Evolutionary conservation across 2,797 vertebrate species (phyloP).

Genomic region (Enteromius anoplus): DNA sequence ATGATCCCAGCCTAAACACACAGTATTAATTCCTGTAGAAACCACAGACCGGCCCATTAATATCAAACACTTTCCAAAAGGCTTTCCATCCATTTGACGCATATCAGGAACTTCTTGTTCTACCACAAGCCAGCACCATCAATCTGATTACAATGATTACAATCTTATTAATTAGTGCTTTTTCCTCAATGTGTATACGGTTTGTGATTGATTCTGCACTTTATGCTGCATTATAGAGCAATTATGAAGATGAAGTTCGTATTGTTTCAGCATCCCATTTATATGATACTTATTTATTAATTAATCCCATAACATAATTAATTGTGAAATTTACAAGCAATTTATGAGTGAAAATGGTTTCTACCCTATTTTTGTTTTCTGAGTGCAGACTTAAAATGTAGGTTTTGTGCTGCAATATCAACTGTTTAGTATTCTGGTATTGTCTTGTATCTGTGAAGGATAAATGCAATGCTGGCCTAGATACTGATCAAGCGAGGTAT

Average conservation of each 20-base stretch:
- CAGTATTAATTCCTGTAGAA: conserved; percentile 10
- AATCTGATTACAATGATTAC: conserved; percentile 65
- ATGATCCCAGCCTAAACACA: neutral
- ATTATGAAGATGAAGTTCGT: too few relatives aligned
- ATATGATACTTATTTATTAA: too few relatives aligned
- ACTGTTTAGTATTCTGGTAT: neutral
- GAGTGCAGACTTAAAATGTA: neutral
- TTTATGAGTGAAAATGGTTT: neutral
- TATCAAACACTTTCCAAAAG: conserved; percentile 48
- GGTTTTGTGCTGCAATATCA: neutral
- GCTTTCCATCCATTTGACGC: conserved; percentile 65
- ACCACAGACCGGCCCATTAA: conserved; percentile 20
- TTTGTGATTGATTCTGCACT: too few relatives aligned
- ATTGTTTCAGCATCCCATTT: too few relatives aligned
- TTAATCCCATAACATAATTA: too few relatives aligned
- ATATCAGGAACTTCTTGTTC: conserved; percentile 64
- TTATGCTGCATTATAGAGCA: too few relatives aligned
- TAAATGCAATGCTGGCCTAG: conserved; percentile 26
- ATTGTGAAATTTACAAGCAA: too few relatives aligned
- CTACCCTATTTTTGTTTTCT: neutral
- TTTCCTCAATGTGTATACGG: too few relatives aligned
- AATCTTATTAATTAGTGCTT: conserved; percentile 8
- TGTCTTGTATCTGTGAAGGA: neutral
- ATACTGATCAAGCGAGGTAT: conserved; percentile 1
- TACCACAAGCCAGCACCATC: conserved; percentile 62